Base-by-base conservation (phyloP, 2,797 vertebrate genomes). In the Alectoris magna region DNA sequence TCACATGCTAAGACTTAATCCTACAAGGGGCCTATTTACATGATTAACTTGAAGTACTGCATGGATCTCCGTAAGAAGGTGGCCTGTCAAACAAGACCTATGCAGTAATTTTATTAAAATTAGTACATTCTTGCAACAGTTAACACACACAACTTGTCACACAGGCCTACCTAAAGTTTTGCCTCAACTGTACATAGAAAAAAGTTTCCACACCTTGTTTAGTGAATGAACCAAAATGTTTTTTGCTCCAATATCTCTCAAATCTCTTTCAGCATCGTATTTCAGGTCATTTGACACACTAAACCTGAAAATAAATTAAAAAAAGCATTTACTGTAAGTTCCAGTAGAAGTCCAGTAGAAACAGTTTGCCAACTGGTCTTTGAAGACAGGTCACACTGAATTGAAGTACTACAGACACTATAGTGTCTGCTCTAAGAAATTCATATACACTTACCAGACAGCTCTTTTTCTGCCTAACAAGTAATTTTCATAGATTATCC, bases 251-350 rank as follows among this genome's bases (percentile, higher is more conserved):
- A 99, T 99, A 88, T 99, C 99, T 95, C 98, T 98, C 94, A 99
- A 97, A 96, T 99, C 99, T 94, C 99, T 98, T 96, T 99, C 99
- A 66, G 99, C 99, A 38, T 99, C 99, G 4, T 99, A 99, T 95
- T 99, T 99, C 93, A 99, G 98, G 92, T 99, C 99, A 83, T 99
- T 99, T 49, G 99, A 99, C 84, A 99, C 99, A 39, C 99, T 99
- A 95, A 99, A 99, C 99, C 99, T 99, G 95, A 39, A 63, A 76
- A 91, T 6, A 93, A 34, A 34, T 34, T 0, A 88, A 80, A 60
- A 46, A 72, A 76, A 55, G 26, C 8, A 81, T 3, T 41, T 27
- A 22, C n/a, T 24, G 10, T 29, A 38, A 94, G 83, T 70, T 58
- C 78, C 58, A 56, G 27, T 31, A 93, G 27, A 64, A 41, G 26